phyloP scores from a whole-genome alignment of 2,888 invertebrate species.

The Ceraclea dissimilis region DNA sequence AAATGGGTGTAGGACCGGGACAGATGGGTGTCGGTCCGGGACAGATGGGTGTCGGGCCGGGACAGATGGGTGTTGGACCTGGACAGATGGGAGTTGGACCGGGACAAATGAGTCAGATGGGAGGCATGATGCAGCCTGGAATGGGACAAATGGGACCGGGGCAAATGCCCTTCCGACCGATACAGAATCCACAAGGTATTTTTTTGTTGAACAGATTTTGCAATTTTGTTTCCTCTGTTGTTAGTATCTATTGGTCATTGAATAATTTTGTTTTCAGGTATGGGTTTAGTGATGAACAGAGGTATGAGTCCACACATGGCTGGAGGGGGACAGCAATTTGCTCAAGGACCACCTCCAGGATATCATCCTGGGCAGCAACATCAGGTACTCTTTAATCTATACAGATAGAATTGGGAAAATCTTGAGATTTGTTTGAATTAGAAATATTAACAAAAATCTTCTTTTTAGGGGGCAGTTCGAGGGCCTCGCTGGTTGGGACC shows the following conservation, averaged over 20 bases:
- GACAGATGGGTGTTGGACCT: slow-evolving; percentile 29
- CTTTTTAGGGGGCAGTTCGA: slow-evolving; percentile 6
- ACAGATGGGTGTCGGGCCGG: slow-evolving; percentile 33
- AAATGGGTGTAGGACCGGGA: slow-evolving; percentile 27
- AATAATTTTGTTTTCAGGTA: slow-evolving; percentile 15
- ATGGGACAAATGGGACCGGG: slow-evolving; percentile 13
- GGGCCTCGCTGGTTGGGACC: slow-evolving; percentile 28
- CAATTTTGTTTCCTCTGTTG: slow-evolving; percentile 4
- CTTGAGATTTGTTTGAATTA: too few relatives aligned
- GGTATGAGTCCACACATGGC: slow-evolving; percentile 20
- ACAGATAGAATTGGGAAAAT: too few relatives aligned
- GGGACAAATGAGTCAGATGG: slow-evolving; percentile 20
- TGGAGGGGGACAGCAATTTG: slow-evolving; percentile 22
- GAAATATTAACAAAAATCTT: too few relatives aligned
- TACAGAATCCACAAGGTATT: slow-evolving; percentile 19
- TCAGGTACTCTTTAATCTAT: slow-evolving; percentile 23
- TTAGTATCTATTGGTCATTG: not conserved
- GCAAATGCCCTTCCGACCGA: slow-evolving; percentile 19
- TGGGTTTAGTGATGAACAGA: slow-evolving; percentile 23
- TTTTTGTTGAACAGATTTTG: too few relatives aligned
- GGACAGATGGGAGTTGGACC: slow-evolving; percentile 20
- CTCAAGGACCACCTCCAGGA: slow-evolving; percentile 36
- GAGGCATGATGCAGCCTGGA: slow-evolving; percentile 18
- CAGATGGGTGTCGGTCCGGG: slow-evolving; percentile 31
- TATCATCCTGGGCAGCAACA: slow-evolving; percentile 35